These are phyloP conservation scores for Sorex araneus DNA, from an alignment of 2,113 vertebrate species.

Conservation along the genomic window DNA sequence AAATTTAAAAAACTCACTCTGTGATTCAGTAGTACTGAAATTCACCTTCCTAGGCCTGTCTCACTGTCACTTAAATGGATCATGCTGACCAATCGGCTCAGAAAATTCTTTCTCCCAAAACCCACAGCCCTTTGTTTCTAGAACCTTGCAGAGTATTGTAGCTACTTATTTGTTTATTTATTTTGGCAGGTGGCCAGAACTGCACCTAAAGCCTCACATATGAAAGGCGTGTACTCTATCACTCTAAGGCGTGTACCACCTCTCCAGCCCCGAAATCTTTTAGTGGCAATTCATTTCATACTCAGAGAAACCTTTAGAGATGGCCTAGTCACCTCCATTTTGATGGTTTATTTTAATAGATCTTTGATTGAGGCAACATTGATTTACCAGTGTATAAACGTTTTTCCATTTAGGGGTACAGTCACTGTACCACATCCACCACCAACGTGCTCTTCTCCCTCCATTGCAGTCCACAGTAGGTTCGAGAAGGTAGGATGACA, in stretches of 20 bases:
- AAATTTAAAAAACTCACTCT: not conserved
- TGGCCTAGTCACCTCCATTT: slow-evolving; percentile 13
- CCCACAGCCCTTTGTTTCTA: slow-evolving; percentile 19
- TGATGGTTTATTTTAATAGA: not conserved
- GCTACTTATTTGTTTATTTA: no score
- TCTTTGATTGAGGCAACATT: no score
- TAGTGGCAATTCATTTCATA: not conserved
- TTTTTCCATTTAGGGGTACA: no score
- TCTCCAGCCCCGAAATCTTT: not conserved
- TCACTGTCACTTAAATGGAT: not conserved
- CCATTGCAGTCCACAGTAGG: no score
- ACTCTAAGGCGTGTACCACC: no score
- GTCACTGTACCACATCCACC: no score
- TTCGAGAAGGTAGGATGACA: not conserved
- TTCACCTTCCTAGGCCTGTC: slow-evolving; percentile 44
- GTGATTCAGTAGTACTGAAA: slow-evolving; percentile 5
- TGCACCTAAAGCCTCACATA: no score
- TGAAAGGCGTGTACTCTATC: no score
- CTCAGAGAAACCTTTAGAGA: not conserved
- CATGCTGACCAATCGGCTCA: not conserved
- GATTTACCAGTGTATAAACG: no score
- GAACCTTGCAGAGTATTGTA: not conserved
- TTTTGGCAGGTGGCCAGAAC: no score
- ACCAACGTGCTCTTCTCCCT: no score
- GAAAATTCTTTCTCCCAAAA: slow-evolving; percentile 3